These are phyloP conservation scores for Rapana venosa DNA, from an alignment of 2,888 invertebrate species.

Conservation along the genomic window DNA sequence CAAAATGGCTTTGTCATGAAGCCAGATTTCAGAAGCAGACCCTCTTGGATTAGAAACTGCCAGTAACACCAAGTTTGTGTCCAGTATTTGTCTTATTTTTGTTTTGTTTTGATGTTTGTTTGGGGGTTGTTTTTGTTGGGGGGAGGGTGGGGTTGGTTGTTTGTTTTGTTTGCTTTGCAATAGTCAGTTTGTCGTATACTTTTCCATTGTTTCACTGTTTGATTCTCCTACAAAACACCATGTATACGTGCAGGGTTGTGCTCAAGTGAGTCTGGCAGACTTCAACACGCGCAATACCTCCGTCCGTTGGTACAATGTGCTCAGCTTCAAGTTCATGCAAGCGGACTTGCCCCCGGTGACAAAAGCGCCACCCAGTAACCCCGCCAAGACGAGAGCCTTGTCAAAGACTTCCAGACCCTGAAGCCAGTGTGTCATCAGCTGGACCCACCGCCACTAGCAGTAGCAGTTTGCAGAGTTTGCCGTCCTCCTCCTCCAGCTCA, in stretches of 20 bases:
- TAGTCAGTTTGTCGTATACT: too few species aligned
- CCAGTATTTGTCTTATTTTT: too few species aligned
- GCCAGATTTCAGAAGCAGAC: too few species aligned
- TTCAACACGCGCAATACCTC: conserved; percentile 90
- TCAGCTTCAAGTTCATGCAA: conserved; percentile 89
- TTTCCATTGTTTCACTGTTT: too few species aligned
- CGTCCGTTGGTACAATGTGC: conserved; percentile 95
- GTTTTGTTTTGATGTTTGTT: too few species aligned
- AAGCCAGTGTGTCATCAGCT: background rate
- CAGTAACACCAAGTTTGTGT: too few species aligned
- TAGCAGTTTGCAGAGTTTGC: conserved; percentile 31
- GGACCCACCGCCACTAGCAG: background rate
- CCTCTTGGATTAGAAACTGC: too few species aligned
- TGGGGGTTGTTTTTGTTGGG: too few species aligned
- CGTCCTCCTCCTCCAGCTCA: conserved; percentile 45
- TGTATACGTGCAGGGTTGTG: conserved; percentile 87
- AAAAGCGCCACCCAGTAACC: conserved; percentile 3
- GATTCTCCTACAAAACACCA: too few species aligned
- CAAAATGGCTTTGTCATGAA: too few species aligned
- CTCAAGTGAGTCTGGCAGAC: conserved; percentile 96
- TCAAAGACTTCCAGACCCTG: background rate
- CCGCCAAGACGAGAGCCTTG: background rate
- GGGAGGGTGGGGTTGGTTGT: too few species aligned
- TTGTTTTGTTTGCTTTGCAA: too few species aligned
- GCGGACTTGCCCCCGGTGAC: conserved; percentile 69